Base-by-base conservation (phyloP, 1,140 invertebrate genomes). In the Ctenoplectra terminalis region DNA sequence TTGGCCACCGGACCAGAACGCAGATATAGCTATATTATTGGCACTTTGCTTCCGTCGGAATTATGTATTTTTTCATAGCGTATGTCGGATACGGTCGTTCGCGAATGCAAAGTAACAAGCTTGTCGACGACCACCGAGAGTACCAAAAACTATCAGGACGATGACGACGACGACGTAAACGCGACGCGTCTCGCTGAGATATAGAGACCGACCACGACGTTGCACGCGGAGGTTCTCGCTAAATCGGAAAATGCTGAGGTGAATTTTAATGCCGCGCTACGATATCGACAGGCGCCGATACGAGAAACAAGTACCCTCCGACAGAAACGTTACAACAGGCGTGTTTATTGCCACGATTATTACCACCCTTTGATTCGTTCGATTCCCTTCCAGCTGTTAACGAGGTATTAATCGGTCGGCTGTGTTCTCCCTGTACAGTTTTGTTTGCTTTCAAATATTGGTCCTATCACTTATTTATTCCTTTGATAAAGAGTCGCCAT, bases 61-160 rank as follows among this genome's bases (percentile, higher is more conserved):
- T 87, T 86, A 87, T 78, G 72, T 77, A 84, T 86, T 83, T 87
- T n/a, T 82, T 86, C 79, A 78, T 79, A 69, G 56, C 23, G 75
- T 37, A n/a, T 52, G 50, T 50, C 43, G 37, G 54, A 26, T 37
- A 26, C 20, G 15, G 20, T 75, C 46, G 61, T 9, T 46, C 34
- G 46, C 34, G 37, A 70, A 52, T 64, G 58, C 63, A 46, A 61
- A 77, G 54, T 34, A 72, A 64, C 50, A n/a, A 40, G 61, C 37
- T 81, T 17, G 74, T 26, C 43, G 31, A 9, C 40, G 43, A 26
- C 23, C 23, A 26, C 20, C 60, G 20, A 63, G 4, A n/a, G 9
- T 20, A 13, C 26, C 75, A 31, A 60, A 48, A 48, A 29, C 54
- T 20, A 5, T 3, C 4, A 60, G 34, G 23, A 52, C n/a, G 46